phyloP scores from a whole-genome alignment of 30 jellyfish, hydroid and myxozoan species.

The Mastigias papua region DNA sequence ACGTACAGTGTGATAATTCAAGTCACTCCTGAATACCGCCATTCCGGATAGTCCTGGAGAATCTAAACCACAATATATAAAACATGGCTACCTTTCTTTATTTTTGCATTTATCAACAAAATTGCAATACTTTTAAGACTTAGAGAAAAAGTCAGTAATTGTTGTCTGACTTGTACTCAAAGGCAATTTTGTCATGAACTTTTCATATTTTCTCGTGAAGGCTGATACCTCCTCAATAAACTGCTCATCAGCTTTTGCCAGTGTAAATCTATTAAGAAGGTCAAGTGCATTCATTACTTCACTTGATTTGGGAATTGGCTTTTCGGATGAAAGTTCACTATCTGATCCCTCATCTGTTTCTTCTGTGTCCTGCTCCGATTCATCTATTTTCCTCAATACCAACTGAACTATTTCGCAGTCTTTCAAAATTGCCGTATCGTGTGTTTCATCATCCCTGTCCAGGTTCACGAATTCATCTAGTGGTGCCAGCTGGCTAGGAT shows the following conservation, averaged over 20 bases:
- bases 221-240: not conserved
- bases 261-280: not conserved
- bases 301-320: not conserved
- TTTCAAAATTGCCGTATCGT: not conserved
- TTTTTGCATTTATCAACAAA: not conserved
- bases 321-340: not conserved
- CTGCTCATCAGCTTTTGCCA: not conserved
- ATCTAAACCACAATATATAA: not conserved
- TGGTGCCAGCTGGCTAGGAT: not conserved
- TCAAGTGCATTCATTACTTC: not conserved
- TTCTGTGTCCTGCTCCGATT: not conserved
- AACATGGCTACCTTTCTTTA: not conserved
- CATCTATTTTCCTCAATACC: not conserved
- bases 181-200: not conserved
- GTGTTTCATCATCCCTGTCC: not conserved
- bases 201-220: not conserved
- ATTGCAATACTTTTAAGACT: not conserved
- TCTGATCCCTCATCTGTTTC: not conserved
- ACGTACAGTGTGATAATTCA: not conserved
- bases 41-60: not conserved
- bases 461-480: not conserved
- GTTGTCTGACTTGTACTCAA: not conserved
- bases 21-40: conserved; percentile 1
- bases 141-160: not conserved
- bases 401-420: not conserved